Base-by-base conservation (phyloP, 2,888 invertebrate genomes). In the Rhingia rostrata region DNA sequence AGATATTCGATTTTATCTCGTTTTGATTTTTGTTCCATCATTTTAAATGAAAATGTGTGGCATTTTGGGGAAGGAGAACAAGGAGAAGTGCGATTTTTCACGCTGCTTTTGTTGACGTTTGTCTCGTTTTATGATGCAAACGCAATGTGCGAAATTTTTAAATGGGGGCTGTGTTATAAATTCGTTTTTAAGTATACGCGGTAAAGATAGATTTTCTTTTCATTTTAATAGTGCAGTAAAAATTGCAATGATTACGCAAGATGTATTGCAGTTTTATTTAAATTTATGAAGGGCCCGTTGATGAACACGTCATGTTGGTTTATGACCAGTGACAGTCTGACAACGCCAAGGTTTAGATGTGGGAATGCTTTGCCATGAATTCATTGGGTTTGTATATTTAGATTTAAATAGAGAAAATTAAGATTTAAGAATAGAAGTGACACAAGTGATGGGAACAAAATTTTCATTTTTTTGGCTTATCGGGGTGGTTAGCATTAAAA, bases 1-100 rank as follows among this genome's bases (percentile, higher is more conserved):
- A 84, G 49, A 75, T 75, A 80, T 84, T 80, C 66, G 74, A 69
- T 63, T 73, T 39, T 61, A 35, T 53, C 32, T 47, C 32, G 41
- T 53, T n/a, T 37, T 4, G 1, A 2, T 14, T 33, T 49, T 66
- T 60, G n/a, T 45, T 54, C 4, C 41, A 74, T 81, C 56, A 54
- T 49, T 56, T 66, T 70, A 72, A 79, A 64, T n/a, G 64, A 47
- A 39, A 54, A 66, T 41, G 14, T 60, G 64, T 45, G 45, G 47
- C 22, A 12, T 58, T 6, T 41, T 4, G 33, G 14, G 41, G 6
- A 22, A 35, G 43, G 51, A 53, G 14, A 61, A 56, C 10, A 47
- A 22, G 49, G 41, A 35, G 41, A 3, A 69, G 45, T 37, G 54
- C 58, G 61, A 77, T 82, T 82, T 82, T 72, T 49, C 70, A 81